Evolutionary conservation across 2,888 invertebrate species (phyloP).

Genomic region (Norana najaformis): DNA sequence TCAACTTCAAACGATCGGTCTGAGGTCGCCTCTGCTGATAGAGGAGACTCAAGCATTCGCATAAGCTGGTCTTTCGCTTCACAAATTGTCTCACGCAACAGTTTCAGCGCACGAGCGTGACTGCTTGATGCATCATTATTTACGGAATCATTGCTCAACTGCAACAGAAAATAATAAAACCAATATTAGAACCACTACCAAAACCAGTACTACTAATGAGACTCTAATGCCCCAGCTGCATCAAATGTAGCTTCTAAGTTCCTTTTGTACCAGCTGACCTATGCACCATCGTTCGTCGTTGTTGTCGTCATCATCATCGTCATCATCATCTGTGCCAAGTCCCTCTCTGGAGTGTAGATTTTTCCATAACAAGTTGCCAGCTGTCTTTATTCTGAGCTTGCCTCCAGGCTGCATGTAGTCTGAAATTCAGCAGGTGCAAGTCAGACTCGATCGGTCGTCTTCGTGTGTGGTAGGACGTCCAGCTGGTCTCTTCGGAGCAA

Average conservation of each 20-base stretch:
- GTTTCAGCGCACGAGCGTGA: neutral
- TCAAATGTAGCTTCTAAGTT: neutral
- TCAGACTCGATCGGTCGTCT: too few relatives aligned
- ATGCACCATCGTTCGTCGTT: neutral
- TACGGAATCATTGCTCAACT: neutral
- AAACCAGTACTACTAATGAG: neutral
- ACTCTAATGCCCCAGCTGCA: neutral
- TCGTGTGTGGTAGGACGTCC: too few relatives aligned
- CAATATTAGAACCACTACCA: neutral
- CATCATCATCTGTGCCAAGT: too few relatives aligned
- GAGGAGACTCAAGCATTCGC: neutral
- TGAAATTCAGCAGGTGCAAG: too few relatives aligned
- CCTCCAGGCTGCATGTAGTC: too few relatives aligned
- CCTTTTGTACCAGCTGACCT: neutral
- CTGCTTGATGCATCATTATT: neutral
- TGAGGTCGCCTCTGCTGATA: neutral
- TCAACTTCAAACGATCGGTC: neutral
- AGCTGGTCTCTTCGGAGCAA: too few relatives aligned
- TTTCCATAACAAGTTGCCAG: too few relatives aligned
- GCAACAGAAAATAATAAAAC: neutral
- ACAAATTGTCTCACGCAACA: neutral
- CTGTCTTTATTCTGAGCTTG: too few relatives aligned
- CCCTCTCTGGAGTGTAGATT: too few relatives aligned
- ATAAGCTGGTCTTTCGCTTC: constrained; percentile 1
- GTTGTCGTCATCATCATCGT: too few relatives aligned